These are phyloP conservation scores for Prunella strophiata DNA, from an alignment of 2,797 vertebrate genomes.

Conservation along the genomic window DNA sequence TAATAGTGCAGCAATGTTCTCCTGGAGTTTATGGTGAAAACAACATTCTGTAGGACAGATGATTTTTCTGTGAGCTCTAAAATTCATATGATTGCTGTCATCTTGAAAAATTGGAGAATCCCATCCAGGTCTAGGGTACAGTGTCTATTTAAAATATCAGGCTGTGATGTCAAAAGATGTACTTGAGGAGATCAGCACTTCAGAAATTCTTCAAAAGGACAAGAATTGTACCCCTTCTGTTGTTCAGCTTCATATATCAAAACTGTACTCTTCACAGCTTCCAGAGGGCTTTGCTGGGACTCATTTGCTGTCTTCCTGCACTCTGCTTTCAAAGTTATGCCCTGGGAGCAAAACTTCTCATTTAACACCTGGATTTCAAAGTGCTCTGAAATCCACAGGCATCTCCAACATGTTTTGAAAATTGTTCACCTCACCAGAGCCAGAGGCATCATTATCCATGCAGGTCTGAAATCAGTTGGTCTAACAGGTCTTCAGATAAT, in stretches of 20 bases:
- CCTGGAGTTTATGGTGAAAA: not conserved
- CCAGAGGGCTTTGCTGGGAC: slow-evolving; percentile 15
- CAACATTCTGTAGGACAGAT: not conserved
- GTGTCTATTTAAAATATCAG: not conserved
- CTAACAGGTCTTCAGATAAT: slow-evolving; percentile 9
- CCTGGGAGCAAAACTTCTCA: slow-evolving; percentile 57
- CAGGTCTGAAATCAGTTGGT: slow-evolving; percentile 26
- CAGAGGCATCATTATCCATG: slow-evolving; percentile 20
- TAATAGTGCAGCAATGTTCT: not conserved
- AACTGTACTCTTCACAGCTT: not conserved
- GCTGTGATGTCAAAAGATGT: not conserved
- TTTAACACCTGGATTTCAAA: slow-evolving; percentile 59
- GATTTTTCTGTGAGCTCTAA: not conserved
- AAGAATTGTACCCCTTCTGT: not conserved
- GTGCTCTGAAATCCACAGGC: slow-evolving; percentile 58
- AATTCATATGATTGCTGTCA: not conserved
- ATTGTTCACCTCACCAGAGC: slow-evolving; percentile 34
- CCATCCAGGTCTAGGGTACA: not conserved
- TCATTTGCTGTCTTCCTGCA: slow-evolving; percentile 53
- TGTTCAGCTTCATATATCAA: slow-evolving; percentile 20
- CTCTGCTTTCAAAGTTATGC: slow-evolving; percentile 59
- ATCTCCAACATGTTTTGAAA: slow-evolving; percentile 44
- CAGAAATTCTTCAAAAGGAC: slow-evolving; percentile 9
- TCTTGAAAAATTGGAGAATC: not conserved
- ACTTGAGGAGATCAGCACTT: not conserved